These are phyloP conservation scores for Orthosia gracilis DNA, from an alignment of 2,888 invertebrate species.

Conservation along the genomic window DNA sequence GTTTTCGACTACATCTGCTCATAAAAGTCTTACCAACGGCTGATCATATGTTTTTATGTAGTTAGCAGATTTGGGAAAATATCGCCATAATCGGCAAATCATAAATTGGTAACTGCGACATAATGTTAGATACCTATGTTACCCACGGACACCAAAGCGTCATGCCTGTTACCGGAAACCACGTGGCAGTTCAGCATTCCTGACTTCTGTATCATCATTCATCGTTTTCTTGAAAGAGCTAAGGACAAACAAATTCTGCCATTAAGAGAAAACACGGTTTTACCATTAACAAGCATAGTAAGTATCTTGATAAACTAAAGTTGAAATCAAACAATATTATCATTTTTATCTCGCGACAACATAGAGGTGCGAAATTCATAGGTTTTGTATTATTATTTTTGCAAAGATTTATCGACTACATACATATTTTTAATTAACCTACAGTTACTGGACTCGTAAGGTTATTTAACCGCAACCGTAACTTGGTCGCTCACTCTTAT, in stretches of 20 bases:
- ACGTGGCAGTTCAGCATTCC: constrained; percentile 14
- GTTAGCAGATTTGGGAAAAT: neutral
- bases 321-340: constrained; percentile 77
- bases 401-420: constrained; percentile 13
- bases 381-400: constrained; percentile 1
- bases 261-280: constrained; percentile 37
- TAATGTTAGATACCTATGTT: neutral
- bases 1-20: neutral
- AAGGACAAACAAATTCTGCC: constrained; percentile 25
- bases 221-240: constrained; percentile 24
- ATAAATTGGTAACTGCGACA: neutral
- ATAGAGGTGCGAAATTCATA: constrained; percentile 72
- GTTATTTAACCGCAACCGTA: neutral
- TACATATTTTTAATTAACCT: no score
- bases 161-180: neutral
- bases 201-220: constrained; percentile 12
- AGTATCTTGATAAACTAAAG: constrained; percentile 65
- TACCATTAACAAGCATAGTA: constrained; percentile 41
- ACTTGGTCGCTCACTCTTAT: neutral
- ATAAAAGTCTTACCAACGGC: neutral
- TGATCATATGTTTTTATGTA: neutral
- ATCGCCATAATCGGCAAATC: neutral
- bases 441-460: neutral
- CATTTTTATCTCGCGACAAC: constrained; percentile 78
- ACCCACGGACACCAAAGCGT: neutral